Base-by-base conservation (phyloP, 2,797 vertebrate species). In the Schizopygopsis pylzovi region DNA sequence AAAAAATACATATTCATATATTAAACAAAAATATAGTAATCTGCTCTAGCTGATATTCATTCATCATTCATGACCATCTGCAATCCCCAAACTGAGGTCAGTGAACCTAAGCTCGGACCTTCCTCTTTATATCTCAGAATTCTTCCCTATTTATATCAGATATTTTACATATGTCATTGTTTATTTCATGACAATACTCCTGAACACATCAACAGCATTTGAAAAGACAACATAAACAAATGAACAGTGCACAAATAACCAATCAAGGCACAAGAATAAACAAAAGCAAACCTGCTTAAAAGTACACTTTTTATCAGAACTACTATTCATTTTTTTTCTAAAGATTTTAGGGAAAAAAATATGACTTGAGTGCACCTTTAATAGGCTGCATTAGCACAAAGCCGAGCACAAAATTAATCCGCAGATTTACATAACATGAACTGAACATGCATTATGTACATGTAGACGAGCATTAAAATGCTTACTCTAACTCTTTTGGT, bases 161-260 rank as follows among this genome's bases (percentile, higher is more conserved):
- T 41, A 16, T 52, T 28, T 76, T 52, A 28, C 7, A 12, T 54
- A 6, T n/a, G 22, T 56, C 20, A 79, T 1, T 43, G 68, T 63
- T 43, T 61, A 22, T 37, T 18, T 20, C 10, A 2, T 71, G 39
- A 79, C 76, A 25, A 20, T 63, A 43, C n/a, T 22, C 39, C 33
- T 67, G 16, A 71, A 63, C 39, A 84, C 68, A 84, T 49, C 59
- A 84, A 49, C 22, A 81, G 83, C 75, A 78, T 86, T 84, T 87
- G 65, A 45, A 72, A 65, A 59, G 41, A 67, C 77, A 1, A 81
- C 79, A 79, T 56, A 86, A 82, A 89, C 47, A 70, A 71, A 77
- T 78, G 49, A 79, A 79, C 67, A 63, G n/a, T 7, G 41, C 76
- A 86, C 61, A 76, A 56, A 45, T 56, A 67, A 43, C 33, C 70